Evolutionary conservation across 2,888 invertebrate genomes (phyloP).

Genomic region (Caenorhabditis wallacei): DNA sequence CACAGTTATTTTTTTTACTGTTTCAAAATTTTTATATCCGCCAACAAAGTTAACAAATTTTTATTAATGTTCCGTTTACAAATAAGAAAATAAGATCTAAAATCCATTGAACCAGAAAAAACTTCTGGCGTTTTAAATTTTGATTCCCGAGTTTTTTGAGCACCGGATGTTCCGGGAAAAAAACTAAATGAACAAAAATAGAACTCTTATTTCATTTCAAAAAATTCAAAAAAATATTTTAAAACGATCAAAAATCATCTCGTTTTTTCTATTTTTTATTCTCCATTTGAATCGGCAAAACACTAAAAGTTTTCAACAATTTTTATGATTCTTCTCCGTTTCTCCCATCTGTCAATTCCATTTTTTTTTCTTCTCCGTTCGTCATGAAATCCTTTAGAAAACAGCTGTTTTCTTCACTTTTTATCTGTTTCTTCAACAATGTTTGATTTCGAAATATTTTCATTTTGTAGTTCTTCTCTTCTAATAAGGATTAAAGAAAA

Average conservation of each 20-base stretch:
- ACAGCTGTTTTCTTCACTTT: slow-evolving; percentile 26
- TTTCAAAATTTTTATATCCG: too few species aligned
- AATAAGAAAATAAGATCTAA: not conserved
- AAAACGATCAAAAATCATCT: not conserved
- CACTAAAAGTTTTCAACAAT: slow-evolving; percentile 41
- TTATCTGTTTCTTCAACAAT: not conserved
- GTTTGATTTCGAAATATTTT: slow-evolving; percentile 6
- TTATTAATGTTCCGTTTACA: too few species aligned
- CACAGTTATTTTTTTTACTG: too few species aligned
- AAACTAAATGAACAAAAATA: not conserved
- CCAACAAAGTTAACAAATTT: too few species aligned
- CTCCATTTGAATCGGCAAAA: slow-evolving; percentile 11
- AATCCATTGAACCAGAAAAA: not conserved
- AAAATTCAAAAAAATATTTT: not conserved
- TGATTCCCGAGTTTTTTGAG: not conserved
- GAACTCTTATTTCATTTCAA: not conserved
- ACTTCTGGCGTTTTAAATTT: not conserved
- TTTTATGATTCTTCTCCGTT: slow-evolving; percentile 14
- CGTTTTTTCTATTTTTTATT: not conserved
- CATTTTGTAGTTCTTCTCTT: not conserved
- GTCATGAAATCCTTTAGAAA: slow-evolving; percentile 16
- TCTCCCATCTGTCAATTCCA: slow-evolving; percentile 9
- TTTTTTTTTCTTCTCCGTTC: slow-evolving; percentile 8
- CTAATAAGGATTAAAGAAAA: too few species aligned
- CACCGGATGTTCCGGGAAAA: slow-evolving; percentile 27